A percentile compares a stretch with the other conserved stretches of the same genome.
phyloP scores from a whole-genome alignment of 1,140 invertebrate genomes.

The Drosophila ogumai region DNA sequence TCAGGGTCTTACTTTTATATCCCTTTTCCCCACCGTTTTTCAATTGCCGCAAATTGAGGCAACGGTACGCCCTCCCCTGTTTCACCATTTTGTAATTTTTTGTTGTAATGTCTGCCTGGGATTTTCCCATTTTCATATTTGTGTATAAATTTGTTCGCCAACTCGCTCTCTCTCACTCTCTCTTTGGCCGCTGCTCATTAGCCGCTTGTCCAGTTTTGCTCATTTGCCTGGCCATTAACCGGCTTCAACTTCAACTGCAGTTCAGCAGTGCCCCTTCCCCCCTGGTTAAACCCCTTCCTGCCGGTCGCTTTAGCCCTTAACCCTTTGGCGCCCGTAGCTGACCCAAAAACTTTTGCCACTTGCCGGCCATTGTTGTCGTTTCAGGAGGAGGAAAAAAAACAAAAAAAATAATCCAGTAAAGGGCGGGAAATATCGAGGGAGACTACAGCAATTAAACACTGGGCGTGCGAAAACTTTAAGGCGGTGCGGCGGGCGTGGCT shows the following conservation, averaged over 20 bases:
- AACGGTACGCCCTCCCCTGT: conserved; percentile 9
- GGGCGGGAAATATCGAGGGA: conserved; percentile 34
- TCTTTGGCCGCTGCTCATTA: conserved; percentile 63
- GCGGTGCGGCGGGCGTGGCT: conserved; percentile 13
- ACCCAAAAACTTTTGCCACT: conserved; percentile 72
- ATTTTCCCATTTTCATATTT: conserved; percentile 30
- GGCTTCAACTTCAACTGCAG: conserved; percentile 54
- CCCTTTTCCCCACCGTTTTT: not conserved
- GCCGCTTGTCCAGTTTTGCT: conserved; percentile 63
- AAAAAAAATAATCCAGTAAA: not conserved
- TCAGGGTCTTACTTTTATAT: not conserved
- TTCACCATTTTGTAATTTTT: not conserved
- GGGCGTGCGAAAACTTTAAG: conserved; percentile 68
- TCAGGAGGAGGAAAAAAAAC: conserved; percentile 9
- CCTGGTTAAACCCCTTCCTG: conserved; percentile 3
- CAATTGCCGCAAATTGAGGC: conserved; percentile 4
- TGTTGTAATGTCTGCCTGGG: conserved; percentile 28
- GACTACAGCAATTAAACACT: conserved; percentile 72
- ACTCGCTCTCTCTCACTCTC: not conserved
- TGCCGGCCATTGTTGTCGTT: conserved; percentile 75
- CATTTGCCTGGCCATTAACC: conserved; percentile 79
- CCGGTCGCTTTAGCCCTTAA: conserved; percentile 43
- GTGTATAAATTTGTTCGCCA: conserved; percentile 40
- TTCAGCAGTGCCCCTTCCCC: not conserved
- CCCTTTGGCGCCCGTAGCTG: conserved; percentile 55